Conservation (phyloP, 2,888 invertebrate genomes). For the Ormyrus nitidulus region DNA sequence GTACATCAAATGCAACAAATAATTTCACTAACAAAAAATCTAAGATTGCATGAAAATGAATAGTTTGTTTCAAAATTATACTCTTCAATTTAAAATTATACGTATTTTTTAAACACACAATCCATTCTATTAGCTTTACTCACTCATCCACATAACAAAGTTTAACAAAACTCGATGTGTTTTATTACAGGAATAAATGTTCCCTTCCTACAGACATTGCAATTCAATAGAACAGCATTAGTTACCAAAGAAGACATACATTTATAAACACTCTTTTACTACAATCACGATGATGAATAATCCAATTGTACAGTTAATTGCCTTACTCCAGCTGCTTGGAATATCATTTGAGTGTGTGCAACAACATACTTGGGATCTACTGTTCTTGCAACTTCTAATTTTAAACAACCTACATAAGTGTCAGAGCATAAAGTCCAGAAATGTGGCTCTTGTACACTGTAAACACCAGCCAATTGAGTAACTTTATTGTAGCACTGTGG, state of each 20-base stretch:
- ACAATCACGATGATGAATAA: constrained; percentile 86
- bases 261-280: constrained; percentile 41
- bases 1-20: too few species aligned
- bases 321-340: constrained; percentile 92
- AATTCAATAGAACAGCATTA: constrained; percentile 24
- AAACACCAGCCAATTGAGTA: constrained; percentile 93
- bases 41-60: not conserved
- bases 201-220: constrained; percentile 30
- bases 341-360: constrained; percentile 95
- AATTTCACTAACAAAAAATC: too few species aligned
- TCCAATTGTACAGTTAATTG: constrained; percentile 96
- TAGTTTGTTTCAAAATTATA: constrained; percentile 34
- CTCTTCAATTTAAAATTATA: constrained; percentile 29
- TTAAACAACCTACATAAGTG: constrained; percentile 93
- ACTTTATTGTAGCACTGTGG: constrained; percentile 94
- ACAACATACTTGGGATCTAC: constrained; percentile 95
- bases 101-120: constrained; percentile 20
- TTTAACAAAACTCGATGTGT: constrained; percentile 37
- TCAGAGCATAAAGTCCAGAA: constrained; percentile 99
- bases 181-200: constrained; percentile 35
- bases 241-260: constrained; percentile 24
- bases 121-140: constrained; percentile 14
- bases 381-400: constrained; percentile 94
- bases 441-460: constrained; percentile 97
- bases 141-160: constrained; percentile 27